phyloP scores from a whole-genome alignment of 2,113 vertebrate genomes.

The Daubentonia madagascariensis region DNA sequence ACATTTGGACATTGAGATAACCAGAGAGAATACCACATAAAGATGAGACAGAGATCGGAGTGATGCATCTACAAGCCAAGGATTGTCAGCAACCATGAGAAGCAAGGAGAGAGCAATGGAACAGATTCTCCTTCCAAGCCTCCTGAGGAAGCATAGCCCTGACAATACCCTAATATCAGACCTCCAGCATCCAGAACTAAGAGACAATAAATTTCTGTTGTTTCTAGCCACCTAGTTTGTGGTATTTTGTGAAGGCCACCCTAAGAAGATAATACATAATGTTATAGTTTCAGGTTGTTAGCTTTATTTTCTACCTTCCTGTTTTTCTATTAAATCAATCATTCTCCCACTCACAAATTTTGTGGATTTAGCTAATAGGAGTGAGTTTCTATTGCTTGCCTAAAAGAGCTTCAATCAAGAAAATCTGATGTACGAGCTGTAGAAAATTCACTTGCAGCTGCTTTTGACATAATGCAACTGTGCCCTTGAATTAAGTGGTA shows the following conservation, averaged over 20 bases:
- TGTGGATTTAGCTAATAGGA: neutral
- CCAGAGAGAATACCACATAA: neutral
- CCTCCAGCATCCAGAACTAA: neutral
- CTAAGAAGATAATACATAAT: neutral
- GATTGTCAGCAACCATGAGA: neutral
- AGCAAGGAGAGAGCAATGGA: neutral
- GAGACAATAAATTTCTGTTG: neutral
- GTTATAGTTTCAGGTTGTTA: neutral
- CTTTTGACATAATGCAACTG: neutral
- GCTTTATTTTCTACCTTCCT: neutral
- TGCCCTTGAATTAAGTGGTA: neutral
- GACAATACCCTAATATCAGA: neutral
- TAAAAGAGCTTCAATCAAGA: neutral
- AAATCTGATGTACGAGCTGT: neutral
- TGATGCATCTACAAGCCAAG: neutral
- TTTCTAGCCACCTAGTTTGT: neutral
- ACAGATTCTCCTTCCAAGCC: neutral
- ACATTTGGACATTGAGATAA: neutral
- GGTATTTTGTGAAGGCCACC: neutral
- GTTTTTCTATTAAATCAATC: neutral
- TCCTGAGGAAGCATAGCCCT: neutral
- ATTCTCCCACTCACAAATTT: neutral
- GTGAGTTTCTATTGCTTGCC: neutral
- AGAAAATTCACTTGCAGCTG: neutral
- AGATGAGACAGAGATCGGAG: neutral